Evolutionary conservation across 2,113 vertebrate species (phyloP), one percentile per base, ranked within the genome.

Genomic region (Menidia beryllina): DNA sequence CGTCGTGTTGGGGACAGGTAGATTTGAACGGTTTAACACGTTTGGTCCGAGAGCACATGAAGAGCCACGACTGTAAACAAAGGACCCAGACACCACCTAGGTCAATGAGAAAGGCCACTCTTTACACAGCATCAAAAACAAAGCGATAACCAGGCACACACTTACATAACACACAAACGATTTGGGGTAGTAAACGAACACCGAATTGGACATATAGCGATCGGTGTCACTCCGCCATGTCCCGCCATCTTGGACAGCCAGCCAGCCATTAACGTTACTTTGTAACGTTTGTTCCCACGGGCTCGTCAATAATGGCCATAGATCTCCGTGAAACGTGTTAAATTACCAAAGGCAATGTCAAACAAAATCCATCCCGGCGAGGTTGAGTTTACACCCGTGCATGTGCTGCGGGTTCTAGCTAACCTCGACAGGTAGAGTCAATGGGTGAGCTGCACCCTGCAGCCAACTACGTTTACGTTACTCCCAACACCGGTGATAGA

Each of bases 211-310:
- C 36, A 48, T 45, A 86, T 49, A 66, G 74, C 74, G 45, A 63
- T 77, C 75, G 52, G 74, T 82, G 81, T 73, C 88, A 91, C 93
- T 93, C 91, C 93, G 91, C 95, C 95, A 92, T 89, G 94, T 95
- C 95, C 95, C 95, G 96, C 96, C 96, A 97, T 98, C 95, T 97
- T 96, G 96, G 95, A 94, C 95, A 90, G 94, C 92, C 95, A 96
- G 95, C 96, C 95, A 86, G 88, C 86, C 85, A 88, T 89, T 83
- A 84, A 75, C 84, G 82, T 86, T 88, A 82, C 82, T 79, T n/a
- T 78, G 79, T 69, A 83, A 85, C 81, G 81, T 78, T 77, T 65
- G 65, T 60, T 54, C 69, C 62, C 47, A 47, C n/a, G 6, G 26
- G 52, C 47, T 53, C 20, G 9, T 50, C 45, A 9, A 7, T 13